Base-by-base conservation (phyloP, 37 sponge, comb jelly and placozoan species). In the Tethya wilhelma region DNA sequence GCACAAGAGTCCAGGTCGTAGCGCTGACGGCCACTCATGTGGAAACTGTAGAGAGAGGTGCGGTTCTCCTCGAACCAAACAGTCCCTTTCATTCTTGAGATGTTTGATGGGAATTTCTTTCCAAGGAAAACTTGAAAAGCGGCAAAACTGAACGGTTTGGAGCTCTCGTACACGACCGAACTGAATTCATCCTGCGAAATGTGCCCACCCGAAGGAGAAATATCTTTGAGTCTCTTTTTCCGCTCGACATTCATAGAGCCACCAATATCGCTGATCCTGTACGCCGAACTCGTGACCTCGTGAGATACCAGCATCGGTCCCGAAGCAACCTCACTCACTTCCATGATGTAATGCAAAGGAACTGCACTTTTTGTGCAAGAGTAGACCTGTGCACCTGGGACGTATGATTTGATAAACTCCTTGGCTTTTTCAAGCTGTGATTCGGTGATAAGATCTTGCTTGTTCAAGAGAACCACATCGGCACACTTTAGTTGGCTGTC, bases 381-480 rank as follows among this genome's bases (percentile, higher is more conserved):
- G 60, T 81, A 65, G 17, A 90, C 62, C 45, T 59, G 75, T 1
- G 56, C 85, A 44, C 90, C 90, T 2, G 90, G 90, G 8, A 85
- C 86, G 8, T 43, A 34, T 22, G 40, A 34, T n/a, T 25, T 23
- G 29, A 89, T 63, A 29, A 79, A 89, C 30, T 49, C 40, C 44
- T 80, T 67, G 20, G 82, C 90, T 9, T 36, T 43, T 46, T 45
- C 72, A 46, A 90, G 56, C 36, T 90, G 73, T 11, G 81, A 56
- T 22, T 70, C 86, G 22, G 78, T 46, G 26, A 87, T 65, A 22
- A 92, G 70, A 59, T 92, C 93, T 63, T 38, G 57, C 58, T 92
- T 92, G 69, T 92, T 92, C 12, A 92, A 73, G 14, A 92, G 45
- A 26, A 92, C 81, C 1, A 92, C 85, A 59, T 92, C 93, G 29